These are phyloP conservation scores for Phylloscopus trochiloides DNA, from an alignment of 2,113 vertebrate genomes.

Conservation along the genomic window DNA sequence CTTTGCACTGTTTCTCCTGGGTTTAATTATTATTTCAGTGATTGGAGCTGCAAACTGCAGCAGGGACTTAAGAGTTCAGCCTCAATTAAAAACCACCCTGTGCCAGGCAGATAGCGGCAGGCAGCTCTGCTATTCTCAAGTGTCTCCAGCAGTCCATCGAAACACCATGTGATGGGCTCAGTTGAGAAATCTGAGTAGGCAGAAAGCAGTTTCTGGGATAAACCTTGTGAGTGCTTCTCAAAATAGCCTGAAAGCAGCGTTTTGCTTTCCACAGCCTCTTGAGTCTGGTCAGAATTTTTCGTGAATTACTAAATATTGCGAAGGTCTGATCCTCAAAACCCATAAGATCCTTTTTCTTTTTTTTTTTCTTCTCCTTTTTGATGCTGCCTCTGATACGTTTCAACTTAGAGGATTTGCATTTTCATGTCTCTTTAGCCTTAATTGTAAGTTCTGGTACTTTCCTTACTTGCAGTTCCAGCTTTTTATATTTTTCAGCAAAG, in stretches of 20 bases:
- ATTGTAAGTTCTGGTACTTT: background rate
- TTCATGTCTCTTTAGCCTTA: background rate
- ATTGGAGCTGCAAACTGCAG: conserved; percentile 29
- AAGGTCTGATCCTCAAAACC: background rate
- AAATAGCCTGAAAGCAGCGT: conserved; percentile 45
- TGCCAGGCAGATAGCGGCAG: conserved; percentile 36
- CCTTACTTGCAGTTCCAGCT: background rate
- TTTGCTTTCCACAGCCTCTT: background rate
- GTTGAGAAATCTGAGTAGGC: conserved; percentile 61
- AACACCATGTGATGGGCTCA: conserved; percentile 10
- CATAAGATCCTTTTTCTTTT: background rate
- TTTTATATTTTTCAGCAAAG: background rate
- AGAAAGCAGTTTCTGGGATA: conserved; percentile 62
- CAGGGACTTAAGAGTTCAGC: conserved; percentile 39
- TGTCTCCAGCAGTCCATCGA: conserved; percentile 25
- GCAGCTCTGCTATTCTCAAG: conserved; percentile 35
- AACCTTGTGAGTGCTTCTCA: conserved; percentile 50
- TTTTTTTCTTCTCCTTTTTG: background rate
- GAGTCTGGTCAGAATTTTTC: background rate
- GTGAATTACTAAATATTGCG: background rate
- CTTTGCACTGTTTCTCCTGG: conserved; percentile 21
- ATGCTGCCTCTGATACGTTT: background rate
- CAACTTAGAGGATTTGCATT: background rate
- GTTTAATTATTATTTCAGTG: conserved; percentile 52
- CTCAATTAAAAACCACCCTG: conserved; percentile 44